Base-by-base conservation (phyloP, 2,888 invertebrate genomes). In the Caenorhabditis doughertyi region DNA sequence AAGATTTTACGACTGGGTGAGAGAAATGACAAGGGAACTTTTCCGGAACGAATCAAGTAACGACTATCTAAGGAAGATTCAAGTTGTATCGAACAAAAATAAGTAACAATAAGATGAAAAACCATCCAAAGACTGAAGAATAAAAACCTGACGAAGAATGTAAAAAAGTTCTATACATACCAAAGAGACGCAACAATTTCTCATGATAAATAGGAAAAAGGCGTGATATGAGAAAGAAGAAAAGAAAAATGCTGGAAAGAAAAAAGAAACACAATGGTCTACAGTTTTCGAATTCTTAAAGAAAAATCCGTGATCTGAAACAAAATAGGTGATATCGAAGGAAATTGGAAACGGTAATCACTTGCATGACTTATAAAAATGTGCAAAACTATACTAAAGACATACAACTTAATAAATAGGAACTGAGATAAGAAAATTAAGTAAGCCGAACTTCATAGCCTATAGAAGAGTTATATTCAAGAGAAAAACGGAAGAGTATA, bases 121-220 rank as follows among this genome's bases (percentile, higher is more conserved):
- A 44, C 42, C 44, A 56, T 29, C 13, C 4, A 23, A 39, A 62
- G 56, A 70, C 18, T 32, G 58, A 62, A 64, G 29, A 68, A 39
- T 25, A 55, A 21, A 27, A 62, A 8, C 29, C 29, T 62, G 64
- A 21, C 64, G 11, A 64, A 64, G 47, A 64, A 64, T 64, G 47
- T 32, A 42, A 23, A 32, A 29, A 39, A 23, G 25, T 23, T 60
- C 5, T 23, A 35, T 49, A 25, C 32, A 42, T 9, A 47, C 27
- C 39, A 16, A 2, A 9, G n/a, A 53, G 32, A 67, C 9, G 42
- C 62, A 27, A 72, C 62, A 62, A 39, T 55, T 62, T 73, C 64
- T 55, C 73, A 73, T 64, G 64, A 73, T 64, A 44, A 64, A 73
- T 64, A 5, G 49, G 8, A 73, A 62, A 32, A 47, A 60, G 21